phyloP scores from a whole-genome alignment of 2,888 invertebrate genomes.

The Euspilapteryx auroguttella region DNA sequence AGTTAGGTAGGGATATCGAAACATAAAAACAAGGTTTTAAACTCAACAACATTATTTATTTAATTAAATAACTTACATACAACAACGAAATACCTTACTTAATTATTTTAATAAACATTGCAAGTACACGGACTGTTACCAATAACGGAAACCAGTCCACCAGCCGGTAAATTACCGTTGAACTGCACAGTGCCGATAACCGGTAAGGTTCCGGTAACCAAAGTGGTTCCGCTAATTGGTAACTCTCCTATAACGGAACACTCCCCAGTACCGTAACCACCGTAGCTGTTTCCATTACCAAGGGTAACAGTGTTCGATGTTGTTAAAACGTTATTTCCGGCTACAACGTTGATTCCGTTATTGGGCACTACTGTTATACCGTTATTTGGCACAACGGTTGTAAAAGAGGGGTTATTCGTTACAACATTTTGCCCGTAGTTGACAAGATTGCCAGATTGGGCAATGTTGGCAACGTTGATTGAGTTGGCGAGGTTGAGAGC shows the following conservation, averaged over 20 bases:
- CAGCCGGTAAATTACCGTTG: conserved; percentile 15
- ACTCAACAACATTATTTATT: no score
- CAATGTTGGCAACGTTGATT: background rate
- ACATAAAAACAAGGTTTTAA: no score
- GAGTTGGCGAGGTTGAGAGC: background rate
- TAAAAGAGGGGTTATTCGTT: no score
- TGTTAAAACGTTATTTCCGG: no score
- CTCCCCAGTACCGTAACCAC: conserved; percentile 13
- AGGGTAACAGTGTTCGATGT: no score
- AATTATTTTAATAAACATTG: no score
- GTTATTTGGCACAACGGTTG: no score
- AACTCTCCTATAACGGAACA: conserved; percentile 14
- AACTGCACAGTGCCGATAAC: conserved; percentile 16
- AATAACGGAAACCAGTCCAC: conserved; percentile 14
- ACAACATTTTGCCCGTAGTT: background rate
- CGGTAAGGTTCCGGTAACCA: conserved; percentile 16
- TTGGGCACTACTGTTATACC: no score
- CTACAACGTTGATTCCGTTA: no score
- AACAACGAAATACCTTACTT: no score
- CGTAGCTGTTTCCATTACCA: conserved; percentile 10
- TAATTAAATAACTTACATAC: no score
- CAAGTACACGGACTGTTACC: conserved; percentile 7
- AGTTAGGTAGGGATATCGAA: no score
- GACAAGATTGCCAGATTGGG: background rate
- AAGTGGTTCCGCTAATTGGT: conserved; percentile 14